Base-by-base conservation (phyloP, 2,888 invertebrate genomes). In the Eupithecia inturbata region DNA sequence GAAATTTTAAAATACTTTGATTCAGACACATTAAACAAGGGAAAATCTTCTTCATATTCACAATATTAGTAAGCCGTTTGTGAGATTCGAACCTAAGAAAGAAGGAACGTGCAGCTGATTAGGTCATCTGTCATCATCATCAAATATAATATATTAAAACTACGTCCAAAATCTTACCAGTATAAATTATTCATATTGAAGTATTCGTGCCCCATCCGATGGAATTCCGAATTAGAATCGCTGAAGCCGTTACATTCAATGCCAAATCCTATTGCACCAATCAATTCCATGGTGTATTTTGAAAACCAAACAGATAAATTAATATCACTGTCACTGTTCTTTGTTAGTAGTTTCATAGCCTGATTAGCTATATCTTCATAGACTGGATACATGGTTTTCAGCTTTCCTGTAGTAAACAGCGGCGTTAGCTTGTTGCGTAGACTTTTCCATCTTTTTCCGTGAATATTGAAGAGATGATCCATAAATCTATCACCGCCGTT, bases 341-440 rank as follows among this genome's bases (percentile, higher is more conserved):
- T 39, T 36, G n/a, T 22, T 6, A 66, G 39, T 66, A 39, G 22
- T 14, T 87, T 82, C 2, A 93, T 84, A 79, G 96, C 92, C 72
- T 95, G 92, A 16, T 93, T 87, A 0, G 95, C 95, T 72, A 96
- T 95, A 49, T 95, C 90, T 60, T 95, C 92, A 16, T 96, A 95
- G 0, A 95, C 94, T 0, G 91, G 91, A 80, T 96, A 96, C 96
- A 96, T 96, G 2, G 89, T 93, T 85, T 96, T 96, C 67, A 97
- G 87, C 87, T 96, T 96, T 10, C 95, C 96, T 0, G 96, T 95
- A 0, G 96, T 95, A 83, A 96, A 97, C 0, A 96, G 95, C 0
- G 96, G 96, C 0, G 96, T 95, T 82, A 97, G 88, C 81, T 96
- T 96, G 0, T 93, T 80, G 22, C 97, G 92, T 36, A 97, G 86